phyloP scores from a whole-genome alignment of 2,888 invertebrate genomes.

The Nemurella pictetii region DNA sequence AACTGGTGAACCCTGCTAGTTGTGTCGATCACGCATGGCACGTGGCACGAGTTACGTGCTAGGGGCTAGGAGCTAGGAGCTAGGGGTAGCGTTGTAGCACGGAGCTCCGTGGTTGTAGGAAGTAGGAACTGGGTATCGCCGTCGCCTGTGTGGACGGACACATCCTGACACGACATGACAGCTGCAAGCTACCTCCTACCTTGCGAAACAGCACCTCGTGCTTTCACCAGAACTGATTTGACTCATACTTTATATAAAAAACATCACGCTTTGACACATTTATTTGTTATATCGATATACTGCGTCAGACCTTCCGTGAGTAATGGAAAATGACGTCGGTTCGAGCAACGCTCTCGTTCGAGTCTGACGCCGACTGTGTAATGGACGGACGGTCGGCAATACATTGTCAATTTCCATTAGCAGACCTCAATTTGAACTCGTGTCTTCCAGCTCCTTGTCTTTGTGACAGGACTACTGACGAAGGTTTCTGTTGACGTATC shows the following conservation, averaged over 20 bases:
- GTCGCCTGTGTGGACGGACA: no score
- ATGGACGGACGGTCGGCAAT: not conserved
- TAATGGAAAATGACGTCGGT: not conserved
- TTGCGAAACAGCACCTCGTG: no score
- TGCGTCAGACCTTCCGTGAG: not conserved
- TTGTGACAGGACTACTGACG: not conserved
- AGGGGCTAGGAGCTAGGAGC: no score
- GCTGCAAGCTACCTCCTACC: no score
- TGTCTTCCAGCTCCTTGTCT: not conserved
- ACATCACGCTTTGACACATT: not conserved
- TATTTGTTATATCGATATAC: not conserved
- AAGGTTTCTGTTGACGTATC: not conserved
- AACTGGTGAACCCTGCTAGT: not conserved
- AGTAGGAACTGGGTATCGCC: not conserved
- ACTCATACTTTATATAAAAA: not conserved
- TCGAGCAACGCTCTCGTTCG: not conserved
- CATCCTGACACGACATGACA: not conserved
- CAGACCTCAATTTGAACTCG: not conserved
- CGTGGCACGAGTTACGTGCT: no score
- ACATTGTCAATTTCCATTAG: not conserved
- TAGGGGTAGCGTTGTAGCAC: no score
- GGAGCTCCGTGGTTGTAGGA: not conserved
- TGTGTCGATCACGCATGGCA: no score
- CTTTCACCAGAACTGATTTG: not conserved
- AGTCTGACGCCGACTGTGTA: not conserved